phyloP scores from a whole-genome alignment of 1,140 invertebrate genomes.

The Bicyclus anynana region DNA sequence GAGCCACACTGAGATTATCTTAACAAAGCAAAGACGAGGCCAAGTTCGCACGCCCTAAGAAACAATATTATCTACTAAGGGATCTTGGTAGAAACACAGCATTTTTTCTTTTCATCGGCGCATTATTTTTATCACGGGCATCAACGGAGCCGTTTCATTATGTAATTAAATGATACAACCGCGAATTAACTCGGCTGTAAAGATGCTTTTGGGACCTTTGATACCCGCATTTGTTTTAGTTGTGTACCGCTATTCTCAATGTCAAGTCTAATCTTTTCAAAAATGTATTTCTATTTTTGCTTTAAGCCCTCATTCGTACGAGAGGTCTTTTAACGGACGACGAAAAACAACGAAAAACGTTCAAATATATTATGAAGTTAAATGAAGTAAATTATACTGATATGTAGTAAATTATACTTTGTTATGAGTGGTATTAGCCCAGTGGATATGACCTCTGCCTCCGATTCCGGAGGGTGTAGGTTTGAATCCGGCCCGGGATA shows the following conservation, averaged over 20 bases:
- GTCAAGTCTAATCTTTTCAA: not conserved
- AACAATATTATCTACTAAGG: constrained; percentile 63
- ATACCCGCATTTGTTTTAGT: not conserved
- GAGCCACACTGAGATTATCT: constrained; percentile 69
- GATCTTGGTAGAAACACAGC: constrained; percentile 51
- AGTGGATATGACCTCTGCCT: no score
- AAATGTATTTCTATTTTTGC: no score
- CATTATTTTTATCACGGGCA: constrained; percentile 16
- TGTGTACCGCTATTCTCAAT: not conserved
- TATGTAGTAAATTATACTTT: no score
- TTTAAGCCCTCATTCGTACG: no score
- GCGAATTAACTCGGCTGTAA: not conserved
- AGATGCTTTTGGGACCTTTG: not conserved
- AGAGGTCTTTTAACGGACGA: no score
- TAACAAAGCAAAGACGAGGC: constrained; percentile 67
- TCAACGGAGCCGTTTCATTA: constrained; percentile 14
- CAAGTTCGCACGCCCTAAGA: constrained; percentile 55
- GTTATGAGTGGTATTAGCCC: no score
- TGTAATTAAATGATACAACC: constrained; percentile 19
- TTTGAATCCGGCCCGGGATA: no score
- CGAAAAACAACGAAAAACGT: no score
- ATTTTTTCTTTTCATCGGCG: constrained; percentile 20
- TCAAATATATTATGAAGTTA: no score
- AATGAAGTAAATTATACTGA: no score
- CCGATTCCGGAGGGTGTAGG: no score